These are phyloP conservation scores for Tetramorium alpestre DNA, from an alignment of 1,140 invertebrate species.

Conservation along the genomic window DNA sequence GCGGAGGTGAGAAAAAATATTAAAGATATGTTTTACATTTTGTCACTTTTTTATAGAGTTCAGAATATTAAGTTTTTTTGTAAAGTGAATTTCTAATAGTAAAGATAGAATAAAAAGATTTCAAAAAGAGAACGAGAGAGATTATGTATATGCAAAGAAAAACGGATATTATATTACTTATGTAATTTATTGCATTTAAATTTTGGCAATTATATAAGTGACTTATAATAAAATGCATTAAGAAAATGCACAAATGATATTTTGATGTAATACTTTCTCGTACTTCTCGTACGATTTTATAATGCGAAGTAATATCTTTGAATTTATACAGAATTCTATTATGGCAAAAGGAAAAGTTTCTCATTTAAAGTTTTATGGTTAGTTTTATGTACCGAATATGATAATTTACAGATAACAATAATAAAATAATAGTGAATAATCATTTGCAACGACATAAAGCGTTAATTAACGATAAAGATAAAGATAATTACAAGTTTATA, in stretches of 20 bases:
- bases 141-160: neutral
- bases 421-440: neutral
- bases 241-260: neutral
- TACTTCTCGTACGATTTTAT: neutral
- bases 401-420: neutral
- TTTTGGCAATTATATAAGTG: neutral
- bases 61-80: neutral
- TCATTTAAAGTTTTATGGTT: neutral
- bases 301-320: neutral
- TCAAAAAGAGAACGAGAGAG: neutral
- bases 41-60: neutral
- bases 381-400: neutral
- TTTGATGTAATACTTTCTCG: neutral
- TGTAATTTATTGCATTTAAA: no score
- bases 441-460: neutral
- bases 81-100: neutral
- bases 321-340: neutral
- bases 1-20: slow-evolving; percentile 36
- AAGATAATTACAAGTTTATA: neutral
- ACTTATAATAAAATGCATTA: neutral
- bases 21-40: neutral
- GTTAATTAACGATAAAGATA: neutral
- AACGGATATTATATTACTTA: neutral
- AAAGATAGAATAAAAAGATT: neutral
- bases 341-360: neutral